phyloP scores from a whole-genome alignment of 2,797 vertebrate species.

The Pangasius larnaudii region DNA sequence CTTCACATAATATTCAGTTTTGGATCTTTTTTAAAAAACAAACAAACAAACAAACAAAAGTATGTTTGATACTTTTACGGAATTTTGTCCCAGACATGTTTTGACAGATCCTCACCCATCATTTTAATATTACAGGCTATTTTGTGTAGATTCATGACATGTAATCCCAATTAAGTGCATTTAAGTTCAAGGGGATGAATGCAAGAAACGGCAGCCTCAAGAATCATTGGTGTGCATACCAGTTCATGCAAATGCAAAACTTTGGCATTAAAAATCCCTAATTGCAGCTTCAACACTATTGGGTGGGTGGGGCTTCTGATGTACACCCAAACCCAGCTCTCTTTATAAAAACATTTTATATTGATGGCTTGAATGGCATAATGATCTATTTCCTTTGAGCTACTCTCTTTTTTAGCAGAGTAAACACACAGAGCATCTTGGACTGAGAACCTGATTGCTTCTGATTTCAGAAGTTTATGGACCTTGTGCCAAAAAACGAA shows the following conservation, averaged over 20 bases:
- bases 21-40: no score
- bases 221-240: background rate
- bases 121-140: background rate
- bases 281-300: background rate
- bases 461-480: slow-evolving; percentile 13
- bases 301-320: slow-evolving; percentile 17
- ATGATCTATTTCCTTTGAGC: background rate
- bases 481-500: slow-evolving; percentile 13
- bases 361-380: background rate
- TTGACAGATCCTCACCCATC: no score
- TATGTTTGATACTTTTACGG: no score
- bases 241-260: background rate
- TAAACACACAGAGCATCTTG: background rate
- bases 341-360: background rate
- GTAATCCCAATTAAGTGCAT: background rate
- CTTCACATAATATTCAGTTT: background rate
- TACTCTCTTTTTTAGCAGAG: background rate
- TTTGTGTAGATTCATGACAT: background rate
- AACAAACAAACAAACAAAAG: no score
- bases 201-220: background rate
- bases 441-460: background rate
- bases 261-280: background rate
- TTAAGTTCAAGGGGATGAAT: background rate
- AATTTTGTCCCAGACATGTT: background rate
- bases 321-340: background rate